A percentile compares a stretch with the other conserved stretches of the same genome.
Evolutionary conservation across 2,888 invertebrate species (phyloP).

Genomic region (Rosalia funebris): DNA sequence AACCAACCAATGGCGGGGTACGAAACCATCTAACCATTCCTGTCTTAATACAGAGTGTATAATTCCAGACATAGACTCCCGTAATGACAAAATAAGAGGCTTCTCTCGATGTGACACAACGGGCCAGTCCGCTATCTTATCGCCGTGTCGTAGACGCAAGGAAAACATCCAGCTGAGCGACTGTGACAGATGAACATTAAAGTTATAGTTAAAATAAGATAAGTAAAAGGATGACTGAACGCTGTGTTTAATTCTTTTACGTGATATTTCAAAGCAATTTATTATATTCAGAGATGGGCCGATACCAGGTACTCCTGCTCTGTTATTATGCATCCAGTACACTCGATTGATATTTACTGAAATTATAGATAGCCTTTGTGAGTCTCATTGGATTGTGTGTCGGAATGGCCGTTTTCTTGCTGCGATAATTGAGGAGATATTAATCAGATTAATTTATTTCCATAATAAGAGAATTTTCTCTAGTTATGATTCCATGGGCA

Average conservation of each 20-base stretch:
- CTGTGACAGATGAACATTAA: constrained; percentile 60
- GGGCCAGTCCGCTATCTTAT: constrained; percentile 39
- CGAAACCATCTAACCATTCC: constrained; percentile 46
- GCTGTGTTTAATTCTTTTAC: constrained; percentile 65
- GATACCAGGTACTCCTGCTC: constrained; percentile 49
- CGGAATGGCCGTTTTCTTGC: constrained; percentile 35
- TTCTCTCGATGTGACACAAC: constrained; percentile 58
- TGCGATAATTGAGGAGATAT: constrained; percentile 38
- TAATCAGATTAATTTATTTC: constrained; percentile 43
- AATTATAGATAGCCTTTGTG: constrained; percentile 53
- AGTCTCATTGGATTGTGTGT: constrained; percentile 40
- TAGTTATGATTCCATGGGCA: constrained; percentile 10
- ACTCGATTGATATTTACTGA: constrained; percentile 57
- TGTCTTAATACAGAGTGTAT: constrained; percentile 57
- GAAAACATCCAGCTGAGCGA: constrained; percentile 44
- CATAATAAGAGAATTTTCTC: constrained; percentile 34
- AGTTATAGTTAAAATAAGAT: constrained; percentile 64
- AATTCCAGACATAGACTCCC: constrained; percentile 63
- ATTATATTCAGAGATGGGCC: constrained; percentile 59
- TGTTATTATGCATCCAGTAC: constrained; percentile 54
- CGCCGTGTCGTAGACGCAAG: neutral
- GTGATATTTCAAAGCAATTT: constrained; percentile 64
- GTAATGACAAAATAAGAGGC: constrained; percentile 66
- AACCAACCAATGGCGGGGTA: constrained; percentile 54
- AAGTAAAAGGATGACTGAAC: constrained; percentile 65